Percentiles rank a stretch among this genome's conserved stretches.
phyloP scores from a whole-genome alignment of 2,797 vertebrate genomes.

The Sebastes nivosus region DNA sequence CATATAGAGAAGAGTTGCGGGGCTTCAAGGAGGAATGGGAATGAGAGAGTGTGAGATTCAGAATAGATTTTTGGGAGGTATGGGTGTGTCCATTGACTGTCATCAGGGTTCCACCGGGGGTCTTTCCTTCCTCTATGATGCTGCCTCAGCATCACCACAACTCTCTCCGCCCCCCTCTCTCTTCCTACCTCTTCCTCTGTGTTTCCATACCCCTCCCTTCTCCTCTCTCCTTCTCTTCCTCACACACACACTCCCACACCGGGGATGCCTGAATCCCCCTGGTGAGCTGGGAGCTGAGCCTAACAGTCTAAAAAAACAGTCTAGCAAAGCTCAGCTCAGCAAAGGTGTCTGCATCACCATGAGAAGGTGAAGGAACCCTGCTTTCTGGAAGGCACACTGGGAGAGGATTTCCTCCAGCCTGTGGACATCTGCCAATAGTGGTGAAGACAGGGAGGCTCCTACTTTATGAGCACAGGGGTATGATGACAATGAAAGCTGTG shows the following conservation, averaged over 20 bases:
- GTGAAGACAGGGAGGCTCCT: conserved; percentile 37
- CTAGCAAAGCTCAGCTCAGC: neutral
- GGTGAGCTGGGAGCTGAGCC: conserved; percentile 31
- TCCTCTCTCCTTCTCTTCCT: conserved; percentile 25
- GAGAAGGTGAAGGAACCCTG: conserved; percentile 13
- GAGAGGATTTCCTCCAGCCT: conserved; percentile 40
- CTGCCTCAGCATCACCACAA: conserved; percentile 42
- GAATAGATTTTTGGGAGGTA: neutral
- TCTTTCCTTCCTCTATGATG: conserved; percentile 37
- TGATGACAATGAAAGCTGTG: neutral
- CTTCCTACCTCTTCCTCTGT: conserved; percentile 43
- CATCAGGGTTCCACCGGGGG: neutral
- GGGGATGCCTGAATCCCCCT: conserved; percentile 52
- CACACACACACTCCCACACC: conserved; percentile 22
- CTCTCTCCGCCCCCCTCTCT: conserved; percentile 25
- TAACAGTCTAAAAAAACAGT: neutral
- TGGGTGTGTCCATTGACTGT: neutral
- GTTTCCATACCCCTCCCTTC: conserved; percentile 48
- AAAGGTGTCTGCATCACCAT: conserved; percentile 7
- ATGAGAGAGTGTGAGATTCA: neutral
- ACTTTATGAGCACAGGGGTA: conserved; percentile 15
- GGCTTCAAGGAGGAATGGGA: neutral
- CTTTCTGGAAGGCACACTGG: conserved; percentile 12
- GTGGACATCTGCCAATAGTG: conserved; percentile 43
- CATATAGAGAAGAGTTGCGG: neutral